Conservation (phyloP, 2,113 vertebrate genomes). For the Atrichornis clamosus region DNA sequence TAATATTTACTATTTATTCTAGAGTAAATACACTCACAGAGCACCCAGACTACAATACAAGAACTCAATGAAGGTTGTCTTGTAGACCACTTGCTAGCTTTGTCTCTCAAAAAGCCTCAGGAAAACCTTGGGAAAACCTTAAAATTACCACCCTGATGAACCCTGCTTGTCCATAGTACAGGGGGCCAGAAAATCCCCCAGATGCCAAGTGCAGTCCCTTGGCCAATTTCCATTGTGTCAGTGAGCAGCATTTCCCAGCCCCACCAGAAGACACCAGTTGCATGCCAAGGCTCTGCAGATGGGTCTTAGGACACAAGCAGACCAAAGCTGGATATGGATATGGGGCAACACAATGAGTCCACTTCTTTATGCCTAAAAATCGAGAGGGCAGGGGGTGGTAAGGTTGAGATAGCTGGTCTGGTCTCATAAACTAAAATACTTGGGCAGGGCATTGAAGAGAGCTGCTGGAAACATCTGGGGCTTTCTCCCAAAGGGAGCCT, state of each 20-base stretch:
- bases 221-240: fast-evolving
- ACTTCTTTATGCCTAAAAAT: background rate
- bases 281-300: fast-evolving
- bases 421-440: background rate
- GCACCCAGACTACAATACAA: fast-evolving
- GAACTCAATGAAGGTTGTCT: background rate
- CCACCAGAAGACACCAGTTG: background rate
- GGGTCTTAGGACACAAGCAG: background rate
- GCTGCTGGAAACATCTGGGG: background rate
- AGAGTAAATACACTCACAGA: background rate
- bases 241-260: background rate
- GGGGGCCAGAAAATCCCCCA: background rate
- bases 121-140: background rate
- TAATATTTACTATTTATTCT: conserved; percentile 25
- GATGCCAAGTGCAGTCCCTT: background rate
- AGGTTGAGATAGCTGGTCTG: background rate
- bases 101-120: background rate
- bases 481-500: background rate
- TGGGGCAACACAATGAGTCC: background rate
- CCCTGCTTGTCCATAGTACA: background rate
- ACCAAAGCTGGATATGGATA: background rate
- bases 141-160: background rate
- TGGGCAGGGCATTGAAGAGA: background rate
- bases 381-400: fast-evolving
- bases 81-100: background rate